Percentiles rank a stretch among this genome's conserved stretches.
Conservation (phyloP, 2,888 invertebrate genomes). For the Philonicus albiceps region DNA sequence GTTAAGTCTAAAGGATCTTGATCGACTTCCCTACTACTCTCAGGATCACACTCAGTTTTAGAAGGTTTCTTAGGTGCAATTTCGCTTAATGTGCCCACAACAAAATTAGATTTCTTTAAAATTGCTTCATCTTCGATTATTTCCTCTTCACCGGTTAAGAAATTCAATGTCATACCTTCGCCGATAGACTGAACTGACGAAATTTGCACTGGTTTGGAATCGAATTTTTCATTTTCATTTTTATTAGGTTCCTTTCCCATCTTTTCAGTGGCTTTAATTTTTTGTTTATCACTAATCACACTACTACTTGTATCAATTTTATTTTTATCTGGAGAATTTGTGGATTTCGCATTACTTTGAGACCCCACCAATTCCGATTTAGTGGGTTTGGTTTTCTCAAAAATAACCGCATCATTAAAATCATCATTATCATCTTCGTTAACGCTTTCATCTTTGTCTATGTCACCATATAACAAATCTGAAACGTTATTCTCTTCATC, state of each 20-base stretch:
- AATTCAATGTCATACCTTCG: slow-evolving; percentile 9
- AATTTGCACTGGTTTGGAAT: not conserved
- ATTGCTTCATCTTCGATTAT: not conserved
- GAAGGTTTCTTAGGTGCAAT: not conserved
- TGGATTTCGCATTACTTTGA: not conserved
- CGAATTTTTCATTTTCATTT: not conserved
- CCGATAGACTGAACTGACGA: not conserved
- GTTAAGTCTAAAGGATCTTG: not conserved
- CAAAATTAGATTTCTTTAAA: not conserved
- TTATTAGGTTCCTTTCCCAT: not conserved
- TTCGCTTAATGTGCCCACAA: not conserved
- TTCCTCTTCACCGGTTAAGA: slow-evolving; percentile 23
- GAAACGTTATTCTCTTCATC: not conserved
- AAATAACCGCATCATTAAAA: not conserved
- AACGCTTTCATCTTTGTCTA: not conserved
- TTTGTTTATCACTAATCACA: not conserved
- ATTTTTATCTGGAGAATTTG: not conserved
- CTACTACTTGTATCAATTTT: not conserved
- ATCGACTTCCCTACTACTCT: not conserved
- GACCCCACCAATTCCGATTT: not conserved
- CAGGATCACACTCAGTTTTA: not conserved
- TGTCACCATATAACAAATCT: slow-evolving; percentile 31
- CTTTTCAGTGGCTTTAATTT: not conserved
- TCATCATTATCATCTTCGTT: not conserved
- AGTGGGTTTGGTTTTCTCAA: not conserved